Evolutionary conservation across 2,888 invertebrate genomes (phyloP).

Genomic region (Lumbricus terrestris): DNA sequence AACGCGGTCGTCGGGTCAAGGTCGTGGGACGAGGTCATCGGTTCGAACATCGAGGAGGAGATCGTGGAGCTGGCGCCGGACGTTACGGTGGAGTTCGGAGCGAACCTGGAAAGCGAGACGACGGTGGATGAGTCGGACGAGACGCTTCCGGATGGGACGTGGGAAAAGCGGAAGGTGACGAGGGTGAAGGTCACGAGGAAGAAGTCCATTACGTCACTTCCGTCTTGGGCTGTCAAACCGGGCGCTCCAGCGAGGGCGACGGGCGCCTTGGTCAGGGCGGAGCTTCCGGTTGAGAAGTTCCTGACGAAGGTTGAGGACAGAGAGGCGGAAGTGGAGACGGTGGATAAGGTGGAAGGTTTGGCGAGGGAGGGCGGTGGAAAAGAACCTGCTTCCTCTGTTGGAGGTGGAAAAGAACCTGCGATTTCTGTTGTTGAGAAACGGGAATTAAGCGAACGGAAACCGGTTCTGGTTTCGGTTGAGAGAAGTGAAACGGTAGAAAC

Average conservation of each 20-base stretch:
- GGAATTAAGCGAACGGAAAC: not conserved
- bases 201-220: not conserved
- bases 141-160: slow-evolving; percentile 30
- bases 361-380: not conserved
- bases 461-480: not conserved
- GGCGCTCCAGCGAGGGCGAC: not conserved
- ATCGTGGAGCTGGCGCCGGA: slow-evolving; percentile 30
- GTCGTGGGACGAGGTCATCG: slow-evolving; percentile 24
- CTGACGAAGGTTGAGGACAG: not conserved
- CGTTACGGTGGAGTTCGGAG: slow-evolving; percentile 25
- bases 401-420: not conserved
- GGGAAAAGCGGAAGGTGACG: slow-evolving; percentile 28
- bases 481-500: not conserved
- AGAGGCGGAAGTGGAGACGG: not conserved
- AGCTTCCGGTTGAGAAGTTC: not conserved
- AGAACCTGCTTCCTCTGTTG: too few species aligned
- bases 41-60: slow-evolving; percentile 28
- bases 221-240: not conserved
- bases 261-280: not conserved
- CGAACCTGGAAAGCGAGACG: slow-evolving; percentile 27
- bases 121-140: slow-evolving; percentile 33
- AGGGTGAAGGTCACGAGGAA: slow-evolving; percentile 23
- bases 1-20: not conserved
- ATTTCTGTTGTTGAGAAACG: not conserved
- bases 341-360: not conserved